Base-by-base conservation (phyloP, 2,888 invertebrate genomes). In the Acleris cristana region DNA sequence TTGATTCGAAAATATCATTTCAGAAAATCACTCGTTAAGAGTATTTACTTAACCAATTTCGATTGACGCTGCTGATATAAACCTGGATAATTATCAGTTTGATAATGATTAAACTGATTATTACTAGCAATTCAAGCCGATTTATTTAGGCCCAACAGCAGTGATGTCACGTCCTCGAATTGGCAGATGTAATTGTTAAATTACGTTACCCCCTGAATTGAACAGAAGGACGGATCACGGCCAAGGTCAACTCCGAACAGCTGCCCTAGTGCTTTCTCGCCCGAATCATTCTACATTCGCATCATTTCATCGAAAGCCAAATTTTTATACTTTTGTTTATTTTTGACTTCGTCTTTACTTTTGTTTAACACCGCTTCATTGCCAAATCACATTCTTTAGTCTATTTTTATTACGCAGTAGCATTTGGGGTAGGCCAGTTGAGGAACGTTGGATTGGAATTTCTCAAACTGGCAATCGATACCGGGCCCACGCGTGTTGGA, bases 101-200 rank as follows among this genome's bases (percentile, higher is more conserved):
- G 10, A 12, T 40, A 40, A 40, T 14, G 3, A 40, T 14, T 14
- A 14, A 3, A 40, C 14, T 40, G 40, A 40, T 40, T 14, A 40
- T 40, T 40, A 40, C 40, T 5, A 40, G 40, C 14, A 14, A 66
- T 56, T 66, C 44, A 61, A 60, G 51, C 26, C 16, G 40, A 40
- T 26, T 51, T 49, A 65, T 53, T 53, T 55, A 51, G 49, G n/a
- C 55, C 55, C 19, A 55, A 65, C 12, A 19, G 26, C n/a, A 44
- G 70, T 76, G 74, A 76, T 79, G 79, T 83, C 80, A 84, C 76
- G 73, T 76, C 88, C 88, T 87, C 83, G 86, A 83, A 87, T 87
- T 84, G 86, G 85, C 79, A 83, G 83, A 83, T 83, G 84, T 85
- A 88, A 89, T 88, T 86, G 88, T 88, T 83, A 83, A 88, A 87